A percentile compares a stretch with the other conserved stretches of the same genome.
Evolutionary conservation across 2,797 vertebrate genomes (phyloP).

Genomic region (Adrianichthys oophorus): DNA sequence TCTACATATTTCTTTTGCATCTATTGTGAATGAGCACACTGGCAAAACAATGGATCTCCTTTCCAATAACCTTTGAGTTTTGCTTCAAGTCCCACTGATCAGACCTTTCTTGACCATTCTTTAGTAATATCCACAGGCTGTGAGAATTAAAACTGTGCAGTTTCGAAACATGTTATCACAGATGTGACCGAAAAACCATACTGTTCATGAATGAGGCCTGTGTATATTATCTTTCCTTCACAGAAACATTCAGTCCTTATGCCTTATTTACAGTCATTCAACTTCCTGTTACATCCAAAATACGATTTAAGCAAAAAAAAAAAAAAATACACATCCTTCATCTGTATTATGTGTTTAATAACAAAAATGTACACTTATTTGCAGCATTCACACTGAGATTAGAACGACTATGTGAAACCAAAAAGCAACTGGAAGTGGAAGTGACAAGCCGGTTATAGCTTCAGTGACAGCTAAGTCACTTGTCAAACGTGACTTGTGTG

Average conservation of each 20-base stretch:
- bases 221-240: conserved; percentile 29
- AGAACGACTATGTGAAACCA: conserved; percentile 34
- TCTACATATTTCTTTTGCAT: conserved; percentile 14
- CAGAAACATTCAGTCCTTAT: conserved; percentile 11
- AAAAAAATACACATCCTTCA: conserved; percentile 60
- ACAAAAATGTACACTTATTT: conserved; percentile 56
- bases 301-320: conserved; percentile 52
- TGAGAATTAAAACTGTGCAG: conserved; percentile 41
- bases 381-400: conserved; percentile 50
- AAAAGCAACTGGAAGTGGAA: conserved; percentile 48
- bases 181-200: too few relatives aligned
- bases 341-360: conserved; percentile 68
- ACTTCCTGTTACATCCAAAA: too few relatives aligned
- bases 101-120: conserved; percentile 50
- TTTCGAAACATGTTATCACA: too few relatives aligned
- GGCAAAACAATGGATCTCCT: conserved; percentile 27
- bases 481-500: conserved; percentile 60
- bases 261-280: conserved; percentile 18
- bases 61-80: conserved; percentile 29
- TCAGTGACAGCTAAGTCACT: conserved; percentile 52
- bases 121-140: conserved; percentile 45
- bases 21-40: conserved; percentile 31
- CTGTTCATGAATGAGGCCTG: background rate
- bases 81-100: conserved; percentile 36
- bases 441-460: conserved; percentile 44